Evolutionary conservation across 2,113 vertebrate genomes (phyloP), one percentile per base, ranked within the genome.

Genomic region (Platichthys stellatus): DNA sequence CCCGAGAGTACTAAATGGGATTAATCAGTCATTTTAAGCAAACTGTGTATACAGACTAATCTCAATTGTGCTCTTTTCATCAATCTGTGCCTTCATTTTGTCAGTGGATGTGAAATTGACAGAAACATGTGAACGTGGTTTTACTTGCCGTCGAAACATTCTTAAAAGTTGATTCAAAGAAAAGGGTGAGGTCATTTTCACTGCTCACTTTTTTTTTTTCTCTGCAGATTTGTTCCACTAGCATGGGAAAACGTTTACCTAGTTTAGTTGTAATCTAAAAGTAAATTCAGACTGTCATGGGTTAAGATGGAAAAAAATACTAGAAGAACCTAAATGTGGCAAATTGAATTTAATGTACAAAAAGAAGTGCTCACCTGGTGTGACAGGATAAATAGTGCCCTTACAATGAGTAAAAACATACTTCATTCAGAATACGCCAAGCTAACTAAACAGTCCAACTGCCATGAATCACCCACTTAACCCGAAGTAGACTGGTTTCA

Each of bases 41-140:
- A 66, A 69, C 65, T 76, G 72, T 77, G 72, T 80, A 76, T 68
- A 74, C 69, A 76, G 78, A 83, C 72, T 76, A 77, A 83, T 72
- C 67, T 88, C 77, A 78, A 47, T 64, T 68, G 77, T 87, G 89
- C 72, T 83, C 78, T 88, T 88, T 80, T 89, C 88, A 87, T 90
- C 70, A 74, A 89, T 83, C 75, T 87, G 93, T 94, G 92, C 92
- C 92, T 94, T 94, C 86, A 83, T 91, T 88, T 76, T 77, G 75
- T 90, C 51, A 49, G 80, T 81, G 78, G 81, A 84, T 65, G 43
- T 80, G 66, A 75, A 72, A 65, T 12, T 17, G 45, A 69, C 58
- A 10, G 60, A 62, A 63, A 76, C n/a, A 11, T 24, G 69, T 63
- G 53, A 60, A 53, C 61, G 63, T 59, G 43, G 62, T 40, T 78